These are phyloP conservation scores for Sarcophaga subvicina DNA, from an alignment of 2,888 invertebrate genomes.

Conservation along the genomic window DNA sequence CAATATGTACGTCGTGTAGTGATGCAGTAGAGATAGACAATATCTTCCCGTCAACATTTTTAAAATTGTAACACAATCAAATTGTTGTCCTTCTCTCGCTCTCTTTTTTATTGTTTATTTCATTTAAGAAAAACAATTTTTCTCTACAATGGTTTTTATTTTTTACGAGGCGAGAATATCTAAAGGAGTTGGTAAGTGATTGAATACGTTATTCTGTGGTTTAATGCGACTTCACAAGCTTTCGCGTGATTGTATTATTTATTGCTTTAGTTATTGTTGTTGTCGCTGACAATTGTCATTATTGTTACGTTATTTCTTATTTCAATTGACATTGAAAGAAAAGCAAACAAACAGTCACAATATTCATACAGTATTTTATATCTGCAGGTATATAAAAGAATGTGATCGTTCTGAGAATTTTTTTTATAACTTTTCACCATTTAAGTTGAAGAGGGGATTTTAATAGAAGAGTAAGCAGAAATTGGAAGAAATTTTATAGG, in stretches of 20 bases:
- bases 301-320: conserved; percentile 20
- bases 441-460: no score
- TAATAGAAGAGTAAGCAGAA: no score
- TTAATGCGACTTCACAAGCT: neutral
- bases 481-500: no score
- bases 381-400: neutral
- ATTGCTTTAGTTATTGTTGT: conserved; percentile 6
- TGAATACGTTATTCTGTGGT: neutral
- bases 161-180: neutral
- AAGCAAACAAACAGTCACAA: neutral
- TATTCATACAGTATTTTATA: neutral
- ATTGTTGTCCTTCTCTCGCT: no score
- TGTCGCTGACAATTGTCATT: conserved; percentile 41
- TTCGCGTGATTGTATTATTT: conserved; percentile 22
- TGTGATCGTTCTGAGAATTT: neutral
- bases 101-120: no score
- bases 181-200: neutral
- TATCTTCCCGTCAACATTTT: no score
- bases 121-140: no score
- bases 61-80: no score
- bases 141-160: neutral
- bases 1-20: no score
- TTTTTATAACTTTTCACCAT: no score
- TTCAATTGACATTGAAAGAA: conserved; percentile 1
- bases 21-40: no score